Base-by-base conservation (phyloP, 2,797 vertebrate species). In the Coluber constrictor region DNA sequence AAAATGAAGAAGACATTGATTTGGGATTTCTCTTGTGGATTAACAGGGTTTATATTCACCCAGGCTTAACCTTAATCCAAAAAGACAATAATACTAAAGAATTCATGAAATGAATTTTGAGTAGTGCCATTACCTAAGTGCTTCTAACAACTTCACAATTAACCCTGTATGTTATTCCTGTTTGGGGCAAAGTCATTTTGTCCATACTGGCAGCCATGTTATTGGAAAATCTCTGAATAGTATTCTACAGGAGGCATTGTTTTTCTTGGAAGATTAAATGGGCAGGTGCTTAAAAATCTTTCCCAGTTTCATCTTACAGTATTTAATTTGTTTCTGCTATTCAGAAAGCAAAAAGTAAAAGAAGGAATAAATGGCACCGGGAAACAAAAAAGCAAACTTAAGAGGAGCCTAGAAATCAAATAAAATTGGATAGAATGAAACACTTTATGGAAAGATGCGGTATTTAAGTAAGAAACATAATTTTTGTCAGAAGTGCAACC, bases 141-240 rank as follows among this genome's bases (percentile, higher is more conserved):
- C 95, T 96, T 96, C 93, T 93, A 95, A 88, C 86, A 93, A 93
- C 95, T 94, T 89, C 94, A 92, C 93, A 96, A 96, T 95, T 96
- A 96, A 96, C 79, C 20, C 94, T 90, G 89, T 94, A 95, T 93
- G 95, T 93, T 86, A 94, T 59, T 97, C 88, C 91, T 96, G 0
- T 94, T 94, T 32, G 1, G 32, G 32, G 92, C 96, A 90, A 93
- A 89, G 93, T 87, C 87, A 95, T 95, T 90, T 91, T 91, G 66
- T 83, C 18, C 37, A 83, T 25, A 25, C 37, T 9, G 12, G 8
- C 74, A 83, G 37, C 20, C 74, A 23, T 47, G 3, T 83, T 83
- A 83, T 4, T 83, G 74, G 74, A 25, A 25, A 47, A 83, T 10
- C 25, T n/a, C 32, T 18, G 12, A 16, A 47, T 25, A 15, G 4